A percentile compares a stretch with the other conserved stretches of the same genome.
These are phyloP conservation scores for Rhinogobio ventralis DNA, from an alignment of 2,797 vertebrate species.

Conservation along the genomic window DNA sequence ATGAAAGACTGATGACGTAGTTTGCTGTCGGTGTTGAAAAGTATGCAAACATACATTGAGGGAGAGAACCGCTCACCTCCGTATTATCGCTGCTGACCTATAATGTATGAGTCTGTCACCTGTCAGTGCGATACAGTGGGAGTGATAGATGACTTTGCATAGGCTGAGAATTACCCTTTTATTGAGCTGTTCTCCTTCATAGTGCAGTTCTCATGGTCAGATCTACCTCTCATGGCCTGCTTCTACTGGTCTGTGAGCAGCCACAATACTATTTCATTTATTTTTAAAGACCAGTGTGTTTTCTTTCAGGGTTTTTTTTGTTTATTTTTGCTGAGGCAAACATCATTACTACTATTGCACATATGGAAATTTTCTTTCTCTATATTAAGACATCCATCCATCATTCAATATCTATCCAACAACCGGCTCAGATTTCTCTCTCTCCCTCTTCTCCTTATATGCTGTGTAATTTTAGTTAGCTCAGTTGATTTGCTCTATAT, in stretches of 20 bases:
- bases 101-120: constrained; percentile 54
- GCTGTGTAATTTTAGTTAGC: neutral
- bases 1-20: constrained; percentile 19
- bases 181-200: constrained; percentile 48
- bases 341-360: neutral
- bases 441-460: neutral
- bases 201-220: constrained; percentile 21
- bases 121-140: constrained; percentile 33
- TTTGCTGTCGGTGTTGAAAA: neutral
- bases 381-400: neutral
- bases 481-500: neutral
- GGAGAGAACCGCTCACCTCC: neutral
- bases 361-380: neutral
- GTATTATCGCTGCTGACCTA: constrained; percentile 42
- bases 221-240: neutral
- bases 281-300: neutral
- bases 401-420: neutral
- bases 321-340: neutral
- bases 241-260: neutral
- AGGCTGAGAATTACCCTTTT: constrained; percentile 31
- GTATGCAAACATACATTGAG: constrained; percentile 5
- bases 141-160: constrained; percentile 38
- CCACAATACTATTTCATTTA: neutral
- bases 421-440: neutral
- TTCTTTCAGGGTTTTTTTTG: neutral